Evolutionary conservation across 2,888 invertebrate species (phyloP).

Genomic region (Argyresthia goedartella): DNA sequence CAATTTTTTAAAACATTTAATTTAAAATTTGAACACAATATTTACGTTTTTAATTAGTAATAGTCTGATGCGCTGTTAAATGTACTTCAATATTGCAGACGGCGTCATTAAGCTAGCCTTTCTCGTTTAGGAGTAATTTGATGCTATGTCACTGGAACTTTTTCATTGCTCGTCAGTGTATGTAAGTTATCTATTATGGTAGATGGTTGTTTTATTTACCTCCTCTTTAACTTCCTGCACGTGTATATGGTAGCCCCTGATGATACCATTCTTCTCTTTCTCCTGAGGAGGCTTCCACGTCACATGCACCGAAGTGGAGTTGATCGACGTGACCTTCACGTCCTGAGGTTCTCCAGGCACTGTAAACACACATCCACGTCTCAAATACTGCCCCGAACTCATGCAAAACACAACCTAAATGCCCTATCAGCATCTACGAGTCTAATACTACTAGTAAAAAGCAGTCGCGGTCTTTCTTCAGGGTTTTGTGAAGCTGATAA

Average conservation of each 20-base stretch:
- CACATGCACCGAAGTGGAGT: conserved; percentile 96
- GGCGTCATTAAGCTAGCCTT: too few relatives aligned
- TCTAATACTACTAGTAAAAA: conserved; percentile 29
- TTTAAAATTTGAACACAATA: too few relatives aligned
- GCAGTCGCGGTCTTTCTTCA: neutral
- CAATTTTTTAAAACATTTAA: too few relatives aligned
- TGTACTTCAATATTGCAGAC: too few relatives aligned
- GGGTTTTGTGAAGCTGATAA: conserved; percentile 7
- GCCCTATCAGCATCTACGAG: conserved; percentile 70
- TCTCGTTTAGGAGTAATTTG: too few relatives aligned
- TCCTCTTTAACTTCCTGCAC: conserved; percentile 91
- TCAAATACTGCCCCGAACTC: conserved; percentile 33
- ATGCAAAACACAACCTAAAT: conserved; percentile 44
- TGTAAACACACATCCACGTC: conserved; percentile 63
- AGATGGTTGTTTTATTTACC: conserved; percentile 50
- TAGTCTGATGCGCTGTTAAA: too few relatives aligned
- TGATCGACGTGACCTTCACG: conserved; percentile 88
- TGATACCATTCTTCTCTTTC: conserved; percentile 94
- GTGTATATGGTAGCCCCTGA: conserved; percentile 97
- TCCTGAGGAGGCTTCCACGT: conserved; percentile 94
- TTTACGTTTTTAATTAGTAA: too few relatives aligned
- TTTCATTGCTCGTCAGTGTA: too few relatives aligned
- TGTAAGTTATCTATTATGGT: too few relatives aligned
- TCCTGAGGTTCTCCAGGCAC: conserved; percentile 98
- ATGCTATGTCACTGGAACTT: too few relatives aligned